Evolutionary conservation across 2,888 invertebrate genomes (phyloP).

Genomic region (Metacarcinus magister): DNA sequence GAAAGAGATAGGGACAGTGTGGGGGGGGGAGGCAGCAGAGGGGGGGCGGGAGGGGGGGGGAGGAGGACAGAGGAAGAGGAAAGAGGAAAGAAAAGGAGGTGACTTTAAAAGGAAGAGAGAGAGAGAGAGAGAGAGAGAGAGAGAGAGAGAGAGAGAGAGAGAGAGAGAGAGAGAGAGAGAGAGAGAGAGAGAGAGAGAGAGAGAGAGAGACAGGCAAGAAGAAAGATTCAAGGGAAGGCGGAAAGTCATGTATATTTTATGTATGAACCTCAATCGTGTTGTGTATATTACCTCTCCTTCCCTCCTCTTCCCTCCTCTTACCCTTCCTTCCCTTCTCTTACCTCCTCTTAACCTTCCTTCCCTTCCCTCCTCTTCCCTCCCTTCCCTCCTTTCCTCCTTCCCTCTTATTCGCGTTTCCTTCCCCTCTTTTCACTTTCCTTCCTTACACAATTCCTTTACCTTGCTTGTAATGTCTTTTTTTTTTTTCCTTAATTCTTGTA

Average conservation of each 20-base stretch:
- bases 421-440: neutral
- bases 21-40: neutral
- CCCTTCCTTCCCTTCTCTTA: neutral
- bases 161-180: neutral
- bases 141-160: neutral
- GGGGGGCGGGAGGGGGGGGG: neutral
- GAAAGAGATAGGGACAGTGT: neutral
- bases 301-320: neutral
- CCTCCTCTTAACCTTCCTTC: neutral
- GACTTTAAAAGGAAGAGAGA: neutral
- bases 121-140: neutral
- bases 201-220: neutral
- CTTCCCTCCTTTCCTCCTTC: neutral
- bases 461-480: neutral
- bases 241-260: conserved; percentile 8
- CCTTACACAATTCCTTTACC: neutral
- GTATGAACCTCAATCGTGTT: neutral
- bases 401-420: neutral
- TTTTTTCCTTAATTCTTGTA: neutral
- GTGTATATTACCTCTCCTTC: neutral
- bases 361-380: neutral
- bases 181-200: neutral
- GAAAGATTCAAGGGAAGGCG: neutral
- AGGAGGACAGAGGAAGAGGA: neutral
- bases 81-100: neutral